These are phyloP conservation scores for Hoplostethus atlanticus DNA, from an alignment of 2,797 vertebrate species.

Conservation along the genomic window DNA sequence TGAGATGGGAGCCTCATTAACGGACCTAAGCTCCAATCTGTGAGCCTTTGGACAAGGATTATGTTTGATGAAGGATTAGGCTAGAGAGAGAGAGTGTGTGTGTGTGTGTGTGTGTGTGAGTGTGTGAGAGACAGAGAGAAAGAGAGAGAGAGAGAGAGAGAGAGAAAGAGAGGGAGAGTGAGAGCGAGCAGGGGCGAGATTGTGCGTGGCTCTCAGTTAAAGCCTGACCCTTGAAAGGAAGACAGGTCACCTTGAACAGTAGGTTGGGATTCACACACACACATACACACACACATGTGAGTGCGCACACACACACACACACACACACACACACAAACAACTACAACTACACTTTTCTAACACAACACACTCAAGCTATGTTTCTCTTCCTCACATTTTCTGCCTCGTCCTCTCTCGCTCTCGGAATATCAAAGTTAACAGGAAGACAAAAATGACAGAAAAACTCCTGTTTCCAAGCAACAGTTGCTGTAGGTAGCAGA, in stretches of 20 bases:
- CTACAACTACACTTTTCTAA: background rate
- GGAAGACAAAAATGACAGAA: constrained; percentile 25
- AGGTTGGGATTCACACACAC: constrained; percentile 6
- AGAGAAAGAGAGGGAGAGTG: background rate
- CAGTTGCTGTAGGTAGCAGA: constrained; percentile 28
- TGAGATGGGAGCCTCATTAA: constrained; percentile 33
- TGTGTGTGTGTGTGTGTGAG: background rate
- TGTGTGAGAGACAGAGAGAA: background rate
- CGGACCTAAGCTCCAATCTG: constrained; percentile 39
- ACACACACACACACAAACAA: too few relatives aligned
- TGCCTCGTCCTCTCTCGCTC: background rate
- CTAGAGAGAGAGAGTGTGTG: background rate
- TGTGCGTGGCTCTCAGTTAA: constrained; percentile 7
- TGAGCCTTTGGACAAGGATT: constrained; percentile 40
- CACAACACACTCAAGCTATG: background rate
- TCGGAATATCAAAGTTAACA: constrained; percentile 54
- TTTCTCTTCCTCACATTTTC: background rate
- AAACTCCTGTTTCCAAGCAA: constrained; percentile 72
- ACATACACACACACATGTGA: constrained; percentile 3
- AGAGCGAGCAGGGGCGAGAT: too few relatives aligned
- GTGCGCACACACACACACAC: too few relatives aligned
- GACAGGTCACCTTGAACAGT: constrained; percentile 15
- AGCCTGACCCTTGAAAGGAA: background rate
- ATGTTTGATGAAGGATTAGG: constrained; percentile 40
- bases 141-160: background rate